A percentile compares a stretch with the other conserved stretches of the same genome.
Evolutionary conservation across 2,888 invertebrate species (phyloP).

Genomic region (Sussaba pulchella): DNA sequence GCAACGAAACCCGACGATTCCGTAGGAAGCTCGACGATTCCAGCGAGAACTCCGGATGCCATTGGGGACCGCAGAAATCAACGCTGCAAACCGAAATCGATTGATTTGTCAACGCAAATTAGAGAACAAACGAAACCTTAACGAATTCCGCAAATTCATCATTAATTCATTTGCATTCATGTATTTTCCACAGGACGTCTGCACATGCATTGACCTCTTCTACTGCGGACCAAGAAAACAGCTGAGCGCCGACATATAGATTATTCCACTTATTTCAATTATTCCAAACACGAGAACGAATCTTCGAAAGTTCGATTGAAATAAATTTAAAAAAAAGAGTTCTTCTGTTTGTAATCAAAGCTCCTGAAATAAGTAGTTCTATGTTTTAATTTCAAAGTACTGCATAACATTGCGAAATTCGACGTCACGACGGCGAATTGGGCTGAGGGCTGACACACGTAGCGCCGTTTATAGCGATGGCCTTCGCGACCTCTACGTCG

Average conservation of each 20-base stretch:
- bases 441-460: no score
- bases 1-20: no score
- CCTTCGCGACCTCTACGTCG: slow-evolving; percentile 22
- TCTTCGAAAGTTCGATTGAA: no score
- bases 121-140: no score
- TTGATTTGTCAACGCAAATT: no score
- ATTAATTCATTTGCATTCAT: no score
- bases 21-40: no score
- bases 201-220: neutral
- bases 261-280: neutral
- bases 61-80: no score
- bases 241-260: neutral
- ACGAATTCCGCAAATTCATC: no score
- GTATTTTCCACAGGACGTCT: slow-evolving; percentile 9
- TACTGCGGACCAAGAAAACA: neutral
- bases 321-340: neutral
- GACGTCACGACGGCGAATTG: neutral
- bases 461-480: slow-evolving; percentile 10
- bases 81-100: no score
- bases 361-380: neutral
- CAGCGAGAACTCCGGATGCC: no score
- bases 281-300: neutral
- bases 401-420: slow-evolving; percentile 43
- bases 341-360: neutral
- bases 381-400: slow-evolving; percentile 23